Base-by-base conservation (phyloP, 2,113 vertebrate genomes). In the Pimephales promelas region DNA sequence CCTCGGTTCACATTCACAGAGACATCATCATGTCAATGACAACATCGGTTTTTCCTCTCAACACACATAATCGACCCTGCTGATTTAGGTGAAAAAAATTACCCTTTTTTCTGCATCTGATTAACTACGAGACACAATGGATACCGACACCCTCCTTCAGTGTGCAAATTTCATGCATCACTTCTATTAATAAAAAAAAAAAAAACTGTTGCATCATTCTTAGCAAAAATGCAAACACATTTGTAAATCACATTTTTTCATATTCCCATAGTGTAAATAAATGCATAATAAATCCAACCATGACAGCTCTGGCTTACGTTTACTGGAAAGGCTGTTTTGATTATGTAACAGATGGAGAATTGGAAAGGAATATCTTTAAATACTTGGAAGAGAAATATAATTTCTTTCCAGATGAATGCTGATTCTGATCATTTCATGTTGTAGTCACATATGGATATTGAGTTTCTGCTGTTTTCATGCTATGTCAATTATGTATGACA, bases 241-340 rank as follows among this genome's bases (percentile, higher is more conserved):
- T 85, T 88, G 77, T 61, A 45, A 86, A 75, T 64, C 79, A 77
- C 52, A n/a, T 83, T 52, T 13, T 45, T 49, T 76, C n/a, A 11
- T 52, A 43, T 26, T 79, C 75, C 54, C 40, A 36, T 74, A 40
- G 31, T 77, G 24, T 79, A 43, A 45, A 28, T 68, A 40, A 79
- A 43, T 75, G 22, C 20, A 1, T 59, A 54, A 61, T 47, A 43
- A 43, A 61, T 45, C 36, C 36, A 45, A 13, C n/a, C 76, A 71
- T 73, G 77, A n/a, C 61, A 20, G 43, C 62, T 72, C n/a, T 75
- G 77, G 52, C 45, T 83, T 80, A 75, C 79, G 34, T 80, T 28
- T 28, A 4, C 61, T 70, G 49, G 3, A 56, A 22, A 54, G 18
- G n/a, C 22, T 57, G 16, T 45, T 62, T 8, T 78, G 45, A 49